phyloP scores from a whole-genome alignment of 2,888 invertebrate species.

The Tetragnatha montana region DNA sequence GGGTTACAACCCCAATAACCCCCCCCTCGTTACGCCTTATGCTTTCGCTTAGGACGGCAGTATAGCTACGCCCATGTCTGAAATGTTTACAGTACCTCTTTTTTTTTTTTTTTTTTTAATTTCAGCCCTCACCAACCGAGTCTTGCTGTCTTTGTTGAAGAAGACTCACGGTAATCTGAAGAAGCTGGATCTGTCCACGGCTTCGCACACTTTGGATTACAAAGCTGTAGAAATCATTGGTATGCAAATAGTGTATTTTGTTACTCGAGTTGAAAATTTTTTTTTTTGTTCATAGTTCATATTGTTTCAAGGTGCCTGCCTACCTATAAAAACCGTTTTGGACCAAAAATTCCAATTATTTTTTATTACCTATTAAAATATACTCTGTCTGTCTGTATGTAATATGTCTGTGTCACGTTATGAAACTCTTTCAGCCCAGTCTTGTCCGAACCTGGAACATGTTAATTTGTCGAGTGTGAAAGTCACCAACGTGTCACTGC shows the following conservation, averaged over 20 bases:
- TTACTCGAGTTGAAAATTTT: no score
- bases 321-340: no score
- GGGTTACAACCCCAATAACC: no score
- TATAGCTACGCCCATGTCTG: neutral
- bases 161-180: conserved; percentile 68
- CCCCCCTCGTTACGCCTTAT: no score
- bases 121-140: conserved; percentile 68
- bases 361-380: no score
- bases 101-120: neutral
- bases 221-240: conserved; percentile 72
- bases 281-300: no score
- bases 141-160: conserved; percentile 69
- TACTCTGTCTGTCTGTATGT: no score
- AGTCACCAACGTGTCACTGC: conserved; percentile 70
- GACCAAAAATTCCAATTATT: no score
- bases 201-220: conserved; percentile 70
- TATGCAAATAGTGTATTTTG: conserved; percentile 4
- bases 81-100: neutral
- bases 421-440: conserved; percentile 65
- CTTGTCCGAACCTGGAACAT: conserved; percentile 66
- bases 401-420: no score
- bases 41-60: no score
- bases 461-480: conserved; percentile 69
- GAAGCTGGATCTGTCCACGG: conserved; percentile 68
- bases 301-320: no score